Base-by-base conservation (phyloP, 2,797 vertebrate genomes). In the Gadopsis bispinosus region DNA sequence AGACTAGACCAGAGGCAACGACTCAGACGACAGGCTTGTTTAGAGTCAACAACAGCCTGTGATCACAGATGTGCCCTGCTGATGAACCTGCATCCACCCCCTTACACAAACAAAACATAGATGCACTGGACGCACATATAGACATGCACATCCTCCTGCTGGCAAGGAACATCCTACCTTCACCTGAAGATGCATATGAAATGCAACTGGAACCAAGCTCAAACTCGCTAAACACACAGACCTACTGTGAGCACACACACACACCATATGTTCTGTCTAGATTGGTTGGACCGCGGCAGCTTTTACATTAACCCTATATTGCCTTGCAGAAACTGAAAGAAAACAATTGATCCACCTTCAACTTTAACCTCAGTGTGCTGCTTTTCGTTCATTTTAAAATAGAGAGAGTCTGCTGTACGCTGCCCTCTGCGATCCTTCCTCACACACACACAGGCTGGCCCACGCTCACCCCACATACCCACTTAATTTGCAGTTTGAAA, bases 31-130 rank as follows among this genome's bases (percentile, higher is more conserved):
- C 76, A 62, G 51, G 64, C 75, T 78, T 62, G 69, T 79, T 81
- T n/a, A 70, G 37, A 74, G 81, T 86, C 73, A 90, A 61, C 80
- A 87, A 55, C 87, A 88, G 79, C 79, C 79, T 85, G 83, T 77
- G 83, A 83, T 91, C 87, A 75, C 87, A 91, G 87, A 87, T 87
- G 86, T 83, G 78, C 69, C 85, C 82, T 66, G 66, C 74, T 71
- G 47, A 5, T 77, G 77, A 90, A 88, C 87, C 79, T 58, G 58
- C 71, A 13, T 64, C 53, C 59, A 1, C 80, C 67, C 72, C 62
- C 78, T 61, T 68, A 1, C 43, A 48, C 67, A 73, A 83, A 77
- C 79, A 78, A 61, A 76, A 60, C 72, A 61, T 63, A 16, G 35
- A 31, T 48, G 51, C 69, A 33, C 64, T 20, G 29, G 53, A 47